Evolutionary conservation across 1,140 invertebrate genomes (phyloP).

Genomic region (Monomorium pharaonis): DNA sequence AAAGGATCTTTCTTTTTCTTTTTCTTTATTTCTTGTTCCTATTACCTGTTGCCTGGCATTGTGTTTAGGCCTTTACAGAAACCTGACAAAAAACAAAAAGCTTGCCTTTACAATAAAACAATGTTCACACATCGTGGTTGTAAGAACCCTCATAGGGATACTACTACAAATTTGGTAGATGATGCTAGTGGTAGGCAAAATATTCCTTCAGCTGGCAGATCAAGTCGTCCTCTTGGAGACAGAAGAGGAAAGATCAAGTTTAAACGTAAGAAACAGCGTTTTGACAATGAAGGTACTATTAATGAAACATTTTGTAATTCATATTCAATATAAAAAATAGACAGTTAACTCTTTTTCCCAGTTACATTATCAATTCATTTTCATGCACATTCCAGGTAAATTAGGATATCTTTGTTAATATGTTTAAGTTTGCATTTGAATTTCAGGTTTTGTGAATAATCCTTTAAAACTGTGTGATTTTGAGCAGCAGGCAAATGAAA

Average conservation of each 20-base stretch:
- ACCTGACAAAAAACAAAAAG: neutral
- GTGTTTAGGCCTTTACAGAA: neutral
- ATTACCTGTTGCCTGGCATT: no score
- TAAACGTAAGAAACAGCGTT: neutral
- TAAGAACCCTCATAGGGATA: neutral
- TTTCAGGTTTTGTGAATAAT: conserved; percentile 54
- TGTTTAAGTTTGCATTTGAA: conserved; percentile 18
- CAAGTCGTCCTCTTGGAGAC: neutral
- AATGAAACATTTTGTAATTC: neutral
- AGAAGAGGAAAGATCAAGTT: neutral
- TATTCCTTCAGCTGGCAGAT: neutral
- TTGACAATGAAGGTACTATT: neutral
- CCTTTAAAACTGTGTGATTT: neutral
- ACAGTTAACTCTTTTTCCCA: neutral
- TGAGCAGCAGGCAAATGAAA: neutral
- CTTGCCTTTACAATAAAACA: no score
- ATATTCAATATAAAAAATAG: neutral
- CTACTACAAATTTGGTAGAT: neutral
- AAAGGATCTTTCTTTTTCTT: no score
- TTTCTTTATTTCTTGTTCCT: no score
- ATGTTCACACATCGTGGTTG: no score
- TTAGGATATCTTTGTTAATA: neutral
- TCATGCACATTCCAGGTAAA: neutral
- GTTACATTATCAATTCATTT: conserved; percentile 8
- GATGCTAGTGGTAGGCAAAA: neutral